These are phyloP conservation scores for Calyptommatus sinebrachiatus DNA, from an alignment of 2,113 vertebrate genomes.

Conservation along the genomic window DNA sequence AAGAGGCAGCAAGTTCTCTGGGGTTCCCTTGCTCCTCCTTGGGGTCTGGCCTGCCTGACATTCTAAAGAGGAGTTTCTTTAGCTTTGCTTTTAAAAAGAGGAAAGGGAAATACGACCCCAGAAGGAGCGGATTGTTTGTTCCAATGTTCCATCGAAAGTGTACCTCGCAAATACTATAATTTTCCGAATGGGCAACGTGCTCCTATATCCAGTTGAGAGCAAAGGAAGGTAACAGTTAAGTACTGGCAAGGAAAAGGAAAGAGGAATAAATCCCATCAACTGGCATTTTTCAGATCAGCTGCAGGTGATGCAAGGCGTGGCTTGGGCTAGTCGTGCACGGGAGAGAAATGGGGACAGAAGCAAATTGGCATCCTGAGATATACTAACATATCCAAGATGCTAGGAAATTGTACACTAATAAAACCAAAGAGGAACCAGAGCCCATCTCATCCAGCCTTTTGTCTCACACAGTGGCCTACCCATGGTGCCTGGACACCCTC, in stretches of 20 bases:
- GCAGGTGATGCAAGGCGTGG: background rate
- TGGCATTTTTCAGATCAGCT: background rate
- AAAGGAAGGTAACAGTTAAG: background rate
- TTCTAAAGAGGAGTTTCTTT: background rate
- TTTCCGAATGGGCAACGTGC: background rate
- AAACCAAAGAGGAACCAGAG: too few species aligned
- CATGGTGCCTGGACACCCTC: too few species aligned
- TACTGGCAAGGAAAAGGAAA: background rate
- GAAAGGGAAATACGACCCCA: background rate
- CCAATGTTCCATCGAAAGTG: background rate
- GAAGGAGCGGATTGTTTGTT: background rate
- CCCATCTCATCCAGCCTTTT: too few species aligned
- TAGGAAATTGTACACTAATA: too few species aligned
- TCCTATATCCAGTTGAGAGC: background rate
- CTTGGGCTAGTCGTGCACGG: background rate
- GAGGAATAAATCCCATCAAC: background rate
- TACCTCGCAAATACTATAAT: background rate
- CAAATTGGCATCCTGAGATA: background rate
- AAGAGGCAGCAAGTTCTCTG: background rate
- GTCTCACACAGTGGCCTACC: too few species aligned
- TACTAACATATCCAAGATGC: too few species aligned
- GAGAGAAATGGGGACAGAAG: background rate
- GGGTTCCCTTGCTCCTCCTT: background rate
- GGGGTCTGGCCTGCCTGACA: background rate
- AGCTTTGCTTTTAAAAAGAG: background rate